These are phyloP conservation scores for Cantharis rustica DNA, from an alignment of 2,888 invertebrate species.

Conservation along the genomic window DNA sequence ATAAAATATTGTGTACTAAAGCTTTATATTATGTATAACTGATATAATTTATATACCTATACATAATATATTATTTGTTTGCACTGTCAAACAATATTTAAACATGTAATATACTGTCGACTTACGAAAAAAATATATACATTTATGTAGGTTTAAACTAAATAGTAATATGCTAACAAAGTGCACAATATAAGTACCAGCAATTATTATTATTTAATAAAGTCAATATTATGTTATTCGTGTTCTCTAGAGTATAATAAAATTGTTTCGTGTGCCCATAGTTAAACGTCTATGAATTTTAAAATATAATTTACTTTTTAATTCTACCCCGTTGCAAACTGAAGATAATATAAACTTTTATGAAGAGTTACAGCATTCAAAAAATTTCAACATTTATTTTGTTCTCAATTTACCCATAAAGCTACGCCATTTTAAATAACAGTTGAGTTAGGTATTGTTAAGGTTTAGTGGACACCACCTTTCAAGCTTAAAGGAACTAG, in stretches of 20 bases:
- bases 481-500: no score
- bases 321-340: not conserved
- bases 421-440: no score
- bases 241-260: not conserved
- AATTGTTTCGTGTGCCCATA: not conserved
- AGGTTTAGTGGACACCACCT: no score
- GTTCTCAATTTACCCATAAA: no score
- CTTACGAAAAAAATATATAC: not conserved
- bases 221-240: not conserved
- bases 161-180: not conserved
- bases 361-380: no score
- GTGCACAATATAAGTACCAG: not conserved
- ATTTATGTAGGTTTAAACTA: not conserved
- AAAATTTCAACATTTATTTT: no score
- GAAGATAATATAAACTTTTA: not conserved
- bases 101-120: not conserved
- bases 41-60: not conserved
- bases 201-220: not conserved
- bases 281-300: not conserved
- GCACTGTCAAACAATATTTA: not conserved
- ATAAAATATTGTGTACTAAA: not conserved
- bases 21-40: not conserved
- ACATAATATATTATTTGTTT: not conserved
- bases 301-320: not conserved
- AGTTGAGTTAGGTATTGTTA: no score